A percentile compares a stretch with the other conserved stretches of the same genome.
phyloP scores from a whole-genome alignment of 2,888 invertebrate genomes.

The Morpho helenor region DNA sequence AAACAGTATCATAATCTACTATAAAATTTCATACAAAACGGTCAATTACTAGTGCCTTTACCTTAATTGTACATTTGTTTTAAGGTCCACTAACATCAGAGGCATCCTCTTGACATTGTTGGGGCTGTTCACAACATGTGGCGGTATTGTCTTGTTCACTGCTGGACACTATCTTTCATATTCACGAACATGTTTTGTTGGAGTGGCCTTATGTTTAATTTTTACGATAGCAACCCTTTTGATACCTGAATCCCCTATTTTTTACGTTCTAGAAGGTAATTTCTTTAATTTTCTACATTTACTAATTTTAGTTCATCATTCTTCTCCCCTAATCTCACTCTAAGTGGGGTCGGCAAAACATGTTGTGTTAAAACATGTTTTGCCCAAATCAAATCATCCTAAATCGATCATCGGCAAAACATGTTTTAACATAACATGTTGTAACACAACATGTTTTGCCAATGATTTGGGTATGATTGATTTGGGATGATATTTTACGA shows the following conservation, averaged over 20 bases:
- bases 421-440: too few species aligned
- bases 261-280: constrained; percentile 39
- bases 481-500: too few species aligned
- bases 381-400: too few species aligned
- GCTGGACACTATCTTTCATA: constrained; percentile 38
- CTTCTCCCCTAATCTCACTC: too few species aligned
- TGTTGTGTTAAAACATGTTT: too few species aligned
- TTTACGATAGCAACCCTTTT: constrained; percentile 30
- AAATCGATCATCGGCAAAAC: too few species aligned
- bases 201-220: constrained; percentile 23
- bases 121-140: constrained; percentile 38
- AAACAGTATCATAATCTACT: too few species aligned
- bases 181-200: constrained; percentile 31
- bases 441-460: too few species aligned
- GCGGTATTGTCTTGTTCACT: constrained; percentile 34
- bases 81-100: constrained; percentile 44
- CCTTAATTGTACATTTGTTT: constrained; percentile 7
- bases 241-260: constrained; percentile 48
- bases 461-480: too few species aligned
- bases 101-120: constrained; percentile 40
- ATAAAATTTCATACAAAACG: too few species aligned
- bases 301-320: background rate
- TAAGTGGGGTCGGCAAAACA: too few species aligned
- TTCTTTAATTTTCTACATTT: background rate
- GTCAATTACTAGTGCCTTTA: too few species aligned